Percentiles rank a stretch among this genome's conserved stretches.
phyloP scores from a whole-genome alignment of 2,113 vertebrate species.

The Carassius gibelio region DNA sequence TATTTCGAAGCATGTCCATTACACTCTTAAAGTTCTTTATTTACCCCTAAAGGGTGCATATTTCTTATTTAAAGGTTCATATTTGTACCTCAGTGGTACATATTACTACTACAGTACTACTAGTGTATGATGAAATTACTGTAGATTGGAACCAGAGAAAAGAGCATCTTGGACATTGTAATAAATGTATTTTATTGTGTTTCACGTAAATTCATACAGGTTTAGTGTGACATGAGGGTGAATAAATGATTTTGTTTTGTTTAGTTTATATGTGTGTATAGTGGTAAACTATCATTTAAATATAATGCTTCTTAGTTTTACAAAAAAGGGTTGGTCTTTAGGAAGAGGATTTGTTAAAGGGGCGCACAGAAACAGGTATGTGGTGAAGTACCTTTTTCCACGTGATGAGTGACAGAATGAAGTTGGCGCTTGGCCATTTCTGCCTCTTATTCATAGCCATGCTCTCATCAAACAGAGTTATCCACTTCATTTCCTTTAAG shows the following conservation, averaged over 20 bases:
- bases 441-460: background rate
- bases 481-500: background rate
- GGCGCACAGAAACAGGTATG: background rate
- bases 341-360: background rate
- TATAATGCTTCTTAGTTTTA: background rate
- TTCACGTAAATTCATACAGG: background rate
- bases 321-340: background rate
- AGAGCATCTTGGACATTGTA: too few species aligned
- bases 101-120: background rate
- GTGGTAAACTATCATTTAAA: background rate
- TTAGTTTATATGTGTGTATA: background rate
- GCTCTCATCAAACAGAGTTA: conserved; percentile 1
- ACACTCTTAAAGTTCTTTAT: too few species aligned
- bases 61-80: background rate
- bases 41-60: background rate
- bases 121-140: background rate
- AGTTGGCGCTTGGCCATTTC: background rate
- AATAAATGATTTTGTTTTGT: background rate
- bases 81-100: background rate
- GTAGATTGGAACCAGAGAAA: background rate
- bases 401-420: background rate
- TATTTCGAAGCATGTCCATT: too few species aligned
- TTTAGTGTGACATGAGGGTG: background rate
- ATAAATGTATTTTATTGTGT: background rate
- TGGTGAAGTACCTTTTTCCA: background rate